A percentile compares a stretch with the other conserved stretches of the same genome.
These are phyloP conservation scores for Sebastes minor DNA, from an alignment of 2,797 vertebrate species.

Conservation along the genomic window DNA sequence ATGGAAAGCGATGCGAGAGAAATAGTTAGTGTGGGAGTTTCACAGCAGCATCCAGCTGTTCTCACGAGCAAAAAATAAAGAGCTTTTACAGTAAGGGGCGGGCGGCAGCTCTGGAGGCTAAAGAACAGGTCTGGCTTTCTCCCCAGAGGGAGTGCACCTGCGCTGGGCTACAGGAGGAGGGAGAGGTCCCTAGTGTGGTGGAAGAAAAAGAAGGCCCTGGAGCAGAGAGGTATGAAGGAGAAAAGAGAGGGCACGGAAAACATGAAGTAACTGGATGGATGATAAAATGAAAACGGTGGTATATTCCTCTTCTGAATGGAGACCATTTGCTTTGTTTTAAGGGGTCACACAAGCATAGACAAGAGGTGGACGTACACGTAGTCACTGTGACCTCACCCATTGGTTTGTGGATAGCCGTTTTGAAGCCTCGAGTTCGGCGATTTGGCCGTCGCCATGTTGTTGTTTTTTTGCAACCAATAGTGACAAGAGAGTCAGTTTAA, in stretches of 20 bases:
- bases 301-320: background rate
- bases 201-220: slow-evolving; percentile 6
- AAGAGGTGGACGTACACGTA: too few species aligned
- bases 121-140: slow-evolving; percentile 63
- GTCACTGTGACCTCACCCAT: too few species aligned
- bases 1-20: slow-evolving; percentile 26
- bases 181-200: slow-evolving; percentile 21
- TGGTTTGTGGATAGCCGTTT: too few species aligned
- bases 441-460: too few species aligned
- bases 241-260: slow-evolving; percentile 7
- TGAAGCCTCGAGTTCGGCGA: too few species aligned
- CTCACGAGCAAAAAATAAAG: slow-evolving; percentile 66
- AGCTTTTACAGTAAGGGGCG: slow-evolving; percentile 63
- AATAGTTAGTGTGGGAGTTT: slow-evolving; percentile 57
- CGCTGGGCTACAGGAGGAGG: slow-evolving; percentile 34
- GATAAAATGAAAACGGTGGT: background rate
- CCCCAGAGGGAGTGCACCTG: slow-evolving; percentile 76
- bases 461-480: too few species aligned
- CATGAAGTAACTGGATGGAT: background rate
- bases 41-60: slow-evolving; percentile 71
- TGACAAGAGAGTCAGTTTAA: too few species aligned
- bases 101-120: slow-evolving; percentile 38
- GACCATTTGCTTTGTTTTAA: background rate
- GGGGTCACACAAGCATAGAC: too few species aligned
- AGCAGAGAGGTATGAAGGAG: slow-evolving; percentile 1